Conservation (phyloP, 2,888 invertebrate species). For the Idaea dimidiata region DNA sequence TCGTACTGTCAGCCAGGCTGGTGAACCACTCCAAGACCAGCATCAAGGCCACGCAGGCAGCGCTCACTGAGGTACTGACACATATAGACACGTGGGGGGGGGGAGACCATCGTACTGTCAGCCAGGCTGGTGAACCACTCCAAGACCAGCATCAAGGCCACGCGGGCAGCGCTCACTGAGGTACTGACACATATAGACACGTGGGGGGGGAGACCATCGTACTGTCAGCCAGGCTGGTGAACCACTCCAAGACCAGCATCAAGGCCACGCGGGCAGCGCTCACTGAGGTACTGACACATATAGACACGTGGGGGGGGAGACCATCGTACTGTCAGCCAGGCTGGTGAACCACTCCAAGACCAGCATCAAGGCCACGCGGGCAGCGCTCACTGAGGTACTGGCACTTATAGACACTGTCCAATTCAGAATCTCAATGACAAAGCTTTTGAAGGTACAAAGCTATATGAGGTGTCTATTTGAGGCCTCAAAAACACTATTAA, state of each 20-base stretch:
- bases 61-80: slow-evolving; percentile 78
- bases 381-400: slow-evolving; percentile 83
- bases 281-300: slow-evolving; percentile 50
- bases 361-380: slow-evolving; percentile 91
- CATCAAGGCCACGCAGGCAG: slow-evolving; percentile 91
- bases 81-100: too few relatives aligned
- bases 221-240: slow-evolving; percentile 91
- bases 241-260: slow-evolving; percentile 92
- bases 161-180: slow-evolving; percentile 88
- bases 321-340: slow-evolving; percentile 91
- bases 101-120: slow-evolving; percentile 93
- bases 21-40: slow-evolving; percentile 92
- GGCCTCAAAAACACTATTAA: too few relatives aligned
- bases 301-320: slow-evolving; percentile 95
- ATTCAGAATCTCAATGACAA: too few relatives aligned
- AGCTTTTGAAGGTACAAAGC: too few relatives aligned
- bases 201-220: slow-evolving; percentile 96
- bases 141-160: slow-evolving; percentile 90
- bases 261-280: slow-evolving; percentile 92
- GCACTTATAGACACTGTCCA: too few relatives aligned
- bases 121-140: slow-evolving; percentile 93
- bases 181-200: slow-evolving; percentile 57
- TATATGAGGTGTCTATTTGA: too few relatives aligned
- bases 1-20: slow-evolving; percentile 91
- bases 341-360: slow-evolving; percentile 92